These are phyloP conservation scores for Anser brachyrhynchus DNA, from an alignment of 2,113 vertebrate species.

Conservation along the genomic window DNA sequence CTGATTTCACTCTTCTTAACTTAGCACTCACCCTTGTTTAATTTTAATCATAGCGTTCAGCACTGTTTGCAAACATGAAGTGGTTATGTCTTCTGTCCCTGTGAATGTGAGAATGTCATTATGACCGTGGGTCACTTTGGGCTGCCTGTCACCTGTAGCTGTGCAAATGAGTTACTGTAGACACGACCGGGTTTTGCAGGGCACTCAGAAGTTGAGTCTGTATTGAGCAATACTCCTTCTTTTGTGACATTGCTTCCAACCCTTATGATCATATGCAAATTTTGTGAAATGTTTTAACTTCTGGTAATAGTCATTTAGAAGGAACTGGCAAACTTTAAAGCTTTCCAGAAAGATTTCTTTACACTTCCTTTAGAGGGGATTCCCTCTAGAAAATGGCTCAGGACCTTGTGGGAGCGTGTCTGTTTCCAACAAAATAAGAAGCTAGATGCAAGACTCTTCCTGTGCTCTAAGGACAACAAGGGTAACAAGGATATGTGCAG, in stretches of 20 bases:
- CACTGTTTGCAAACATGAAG: constrained; percentile 58
- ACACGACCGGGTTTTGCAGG: background rate
- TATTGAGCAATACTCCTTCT: background rate
- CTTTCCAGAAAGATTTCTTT: background rate
- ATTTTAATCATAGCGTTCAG: constrained; percentile 53
- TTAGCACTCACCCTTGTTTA: constrained; percentile 42
- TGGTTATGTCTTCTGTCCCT: constrained; percentile 43
- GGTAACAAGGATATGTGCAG: background rate
- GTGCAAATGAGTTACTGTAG: constrained; percentile 59
- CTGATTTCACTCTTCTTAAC: background rate
- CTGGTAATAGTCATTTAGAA: background rate
- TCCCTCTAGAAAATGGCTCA: background rate
- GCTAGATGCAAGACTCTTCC: background rate
- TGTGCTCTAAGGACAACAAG: background rate
- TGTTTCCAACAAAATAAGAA: background rate
- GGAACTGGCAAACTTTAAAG: background rate
- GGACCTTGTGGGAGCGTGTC: rapidly evolving
- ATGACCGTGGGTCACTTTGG: constrained; percentile 58
- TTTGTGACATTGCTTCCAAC: background rate
- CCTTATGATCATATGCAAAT: background rate
- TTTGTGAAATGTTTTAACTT: background rate
- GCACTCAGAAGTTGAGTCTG: background rate
- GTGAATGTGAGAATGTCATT: constrained; percentile 50
- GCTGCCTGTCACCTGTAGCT: constrained; percentile 60
- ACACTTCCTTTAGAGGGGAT: background rate